Base-by-base conservation (phyloP, 2,113 vertebrate species). In the Mormyrus iriodes region DNA sequence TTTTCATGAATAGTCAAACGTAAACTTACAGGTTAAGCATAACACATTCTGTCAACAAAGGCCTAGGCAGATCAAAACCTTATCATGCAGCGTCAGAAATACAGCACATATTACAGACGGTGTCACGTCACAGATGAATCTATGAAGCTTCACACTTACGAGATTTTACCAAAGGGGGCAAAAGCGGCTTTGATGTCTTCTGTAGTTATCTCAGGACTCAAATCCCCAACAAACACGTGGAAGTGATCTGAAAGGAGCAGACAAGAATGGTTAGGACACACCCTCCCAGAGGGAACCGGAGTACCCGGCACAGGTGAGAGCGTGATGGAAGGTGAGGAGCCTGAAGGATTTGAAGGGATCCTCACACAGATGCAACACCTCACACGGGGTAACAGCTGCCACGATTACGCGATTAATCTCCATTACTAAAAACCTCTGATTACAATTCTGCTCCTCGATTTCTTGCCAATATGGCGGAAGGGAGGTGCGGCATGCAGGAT, bases 171-270 rank as follows among this genome's bases (percentile, higher is more conserved):
- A 87, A 99, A 99, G 0, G 98, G 98, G 1, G 97, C 98, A 88
- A 99, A 99, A 87, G 98, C 98, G 91, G 97, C 97, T 96, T 98
- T 98, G 94, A 99, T 98, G 53, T 99, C 98, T 94, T 99, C 98
- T 86, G 98, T 99, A 87, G 98, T 98, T 91, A 99, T 99, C 97
- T 99, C 98, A 73, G 98, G 98, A 90, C 98, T 99, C 92, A 99
- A 97, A 96, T 99, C 98, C 93, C 98, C 98, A 3, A 99, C 98
- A 91, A 99, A 99, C 92, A 99, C 98, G 53, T 99, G 98, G 96
- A 99, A 99, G 95, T 99, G 98, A 96, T 99, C 98, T 99, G 87
- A 4, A 27, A 51, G 0, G 48, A 1, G 27, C 42, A 84, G 12
- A n/a, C n/a, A 21, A 73, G 31, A n/a, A 13, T 2, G 12, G n/a